Evolutionary conservation across 2,888 invertebrate species (phyloP).

Genomic region (Yponomeuta evonymella): DNA sequence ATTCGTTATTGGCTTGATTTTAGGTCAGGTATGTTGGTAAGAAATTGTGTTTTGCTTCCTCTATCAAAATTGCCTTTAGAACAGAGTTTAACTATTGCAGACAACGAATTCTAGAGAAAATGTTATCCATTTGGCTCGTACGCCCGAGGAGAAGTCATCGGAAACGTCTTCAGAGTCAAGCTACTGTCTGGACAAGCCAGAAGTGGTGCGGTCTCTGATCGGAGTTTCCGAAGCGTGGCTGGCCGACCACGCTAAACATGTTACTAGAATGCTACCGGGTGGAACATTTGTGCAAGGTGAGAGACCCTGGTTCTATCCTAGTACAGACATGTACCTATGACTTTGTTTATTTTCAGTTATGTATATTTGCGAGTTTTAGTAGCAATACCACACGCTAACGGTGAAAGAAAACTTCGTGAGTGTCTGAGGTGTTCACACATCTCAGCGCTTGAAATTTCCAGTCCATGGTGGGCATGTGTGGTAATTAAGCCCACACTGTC

Average conservation of each 20-base stretch:
- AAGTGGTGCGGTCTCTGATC: constrained; percentile 62
- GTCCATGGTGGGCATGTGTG: too few species aligned
- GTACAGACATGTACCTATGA: too few species aligned
- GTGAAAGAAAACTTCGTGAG: too few species aligned
- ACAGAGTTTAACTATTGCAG: constrained; percentile 53
- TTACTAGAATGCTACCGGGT: constrained; percentile 92
- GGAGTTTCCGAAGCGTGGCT: constrained; percentile 82
- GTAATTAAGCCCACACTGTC: too few species aligned
- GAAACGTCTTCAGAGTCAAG: constrained; percentile 50
- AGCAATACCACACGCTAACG: too few species aligned
- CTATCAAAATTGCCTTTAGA: constrained; percentile 14
- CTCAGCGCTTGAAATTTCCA: too few species aligned
- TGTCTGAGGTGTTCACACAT: too few species aligned
- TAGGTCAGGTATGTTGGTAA: constrained; percentile 81
- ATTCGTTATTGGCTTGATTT: constrained; percentile 83
- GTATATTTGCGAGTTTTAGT: too few species aligned
- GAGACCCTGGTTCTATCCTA: not conserved
- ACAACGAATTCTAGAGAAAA: constrained; percentile 81
- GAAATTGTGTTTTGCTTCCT: not conserved
- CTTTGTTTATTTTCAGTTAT: too few species aligned
- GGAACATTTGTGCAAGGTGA: constrained; percentile 89
- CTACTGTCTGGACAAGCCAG: constrained; percentile 45
- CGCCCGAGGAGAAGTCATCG: constrained; percentile 75
- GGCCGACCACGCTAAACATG: constrained; percentile 89
- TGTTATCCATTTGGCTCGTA: constrained; percentile 87